phyloP scores from a whole-genome alignment of 2,797 vertebrate genomes.

The Ctenosaura bakeri region DNA sequence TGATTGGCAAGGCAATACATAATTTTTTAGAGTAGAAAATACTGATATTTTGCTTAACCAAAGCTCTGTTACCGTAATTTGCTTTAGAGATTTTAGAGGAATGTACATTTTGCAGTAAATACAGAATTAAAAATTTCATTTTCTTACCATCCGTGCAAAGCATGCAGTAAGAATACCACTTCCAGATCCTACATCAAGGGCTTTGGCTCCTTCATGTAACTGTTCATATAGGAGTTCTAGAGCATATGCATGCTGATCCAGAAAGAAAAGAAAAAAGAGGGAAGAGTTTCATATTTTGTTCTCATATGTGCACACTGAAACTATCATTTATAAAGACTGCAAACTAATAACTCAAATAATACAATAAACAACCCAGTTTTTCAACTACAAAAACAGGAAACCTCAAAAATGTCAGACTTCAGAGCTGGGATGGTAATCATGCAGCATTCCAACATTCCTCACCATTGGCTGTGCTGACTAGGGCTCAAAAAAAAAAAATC shows the following conservation, averaged over 20 bases:
- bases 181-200: slow-evolving; percentile 97
- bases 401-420: not conserved
- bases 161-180: slow-evolving; percentile 97
- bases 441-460: no score
- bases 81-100: not conserved
- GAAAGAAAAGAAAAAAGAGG: slow-evolving; percentile 29
- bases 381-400: not conserved
- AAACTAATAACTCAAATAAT: not conserved
- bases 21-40: not conserved
- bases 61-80: not conserved
- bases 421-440: no score
- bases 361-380: not conserved
- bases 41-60: not conserved
- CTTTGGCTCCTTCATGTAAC: slow-evolving; percentile 95
- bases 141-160: slow-evolving; percentile 97
- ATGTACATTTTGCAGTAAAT: not conserved
- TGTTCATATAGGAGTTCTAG: slow-evolving; percentile 97
- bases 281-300: slow-evolving; percentile 27
- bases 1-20: not conserved
- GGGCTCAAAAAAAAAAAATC: no score
- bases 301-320: slow-evolving; percentile 32
- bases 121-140: slow-evolving; percentile 50
- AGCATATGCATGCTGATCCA: slow-evolving; percentile 93
- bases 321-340: slow-evolving; percentile 38
- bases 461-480: no score